Evolutionary conservation across 2,888 invertebrate genomes (phyloP), one percentile per base, ranked within the genome.

Genomic region (Habroteleia sp.): DNA sequence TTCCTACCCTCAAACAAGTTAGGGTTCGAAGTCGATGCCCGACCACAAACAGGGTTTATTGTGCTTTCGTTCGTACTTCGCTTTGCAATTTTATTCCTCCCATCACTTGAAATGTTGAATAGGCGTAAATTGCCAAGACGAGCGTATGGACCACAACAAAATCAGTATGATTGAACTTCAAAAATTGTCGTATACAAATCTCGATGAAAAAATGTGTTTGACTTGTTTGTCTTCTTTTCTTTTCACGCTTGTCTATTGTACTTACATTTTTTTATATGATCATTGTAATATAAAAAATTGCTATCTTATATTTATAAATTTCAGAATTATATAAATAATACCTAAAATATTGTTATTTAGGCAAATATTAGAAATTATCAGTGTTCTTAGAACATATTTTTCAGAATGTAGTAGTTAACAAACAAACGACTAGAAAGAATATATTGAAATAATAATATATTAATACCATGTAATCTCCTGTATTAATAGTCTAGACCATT

Each of bases 71-170:
- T 75, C 74, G 66, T 54, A 71, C 72, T 68, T 69, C 65, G 65
- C 69, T 71, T 72, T 76, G 69, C 79, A 77, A 79, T 79, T 72
- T 79, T 75, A 77, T 80, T 80, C 74, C 71, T 73, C 69, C 65
- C 69, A 41, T 65, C 58, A 69, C 60, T 60, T 69, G 69, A 52
- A 69, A 60, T 42, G 73, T 52, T 82, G 82, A 82, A 83, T 81
- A 77, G 81, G 77, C 73, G 80, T 79, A 81, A 82, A 82, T 83
- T 81, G 82, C 75, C 77, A 76, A 74, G 74, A 72, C 71, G 76
- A 76, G 63, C 58, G 35, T 65, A 54, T 46, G 62, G 62, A 46
- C 71, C 46, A 60, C 71, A 71, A 71, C 71, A 62, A 62, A 54
- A 71, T 71, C 71, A 54, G 54, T 62, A 10, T 35, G 54, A 71